Percentiles rank a stretch among this genome's conserved stretches.
These are phyloP conservation scores for Ceyx cyanopectus DNA, from an alignment of 2,113 vertebrate genomes.

Conservation along the genomic window DNA sequence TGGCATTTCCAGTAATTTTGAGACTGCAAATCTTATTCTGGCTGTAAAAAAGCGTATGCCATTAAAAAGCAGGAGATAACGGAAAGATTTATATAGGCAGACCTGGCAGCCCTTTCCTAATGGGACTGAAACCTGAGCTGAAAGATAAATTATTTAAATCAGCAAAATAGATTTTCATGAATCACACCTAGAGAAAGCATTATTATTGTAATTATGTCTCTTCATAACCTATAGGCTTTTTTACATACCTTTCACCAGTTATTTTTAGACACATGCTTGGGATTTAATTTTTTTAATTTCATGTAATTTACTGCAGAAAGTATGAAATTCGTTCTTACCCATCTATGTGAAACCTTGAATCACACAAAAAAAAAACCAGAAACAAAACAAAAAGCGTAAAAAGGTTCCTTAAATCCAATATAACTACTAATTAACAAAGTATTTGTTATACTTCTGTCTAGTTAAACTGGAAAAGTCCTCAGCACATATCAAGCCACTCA, in stretches of 20 bases:
- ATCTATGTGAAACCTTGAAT: not conserved
- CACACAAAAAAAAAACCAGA: not conserved
- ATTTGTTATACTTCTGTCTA: not conserved
- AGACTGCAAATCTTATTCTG: not conserved
- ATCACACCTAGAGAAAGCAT: not conserved
- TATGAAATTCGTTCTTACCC: not conserved
- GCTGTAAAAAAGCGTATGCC: not conserved
- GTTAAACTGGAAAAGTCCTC: not conserved
- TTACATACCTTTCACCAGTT: not conserved
- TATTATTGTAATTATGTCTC: not conserved
- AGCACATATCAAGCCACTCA: not conserved
- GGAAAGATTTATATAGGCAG: conserved; percentile 18
- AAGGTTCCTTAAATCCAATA: not conserved
- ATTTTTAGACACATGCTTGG: not conserved
- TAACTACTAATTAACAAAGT: not conserved
- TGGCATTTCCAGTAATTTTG: not conserved
- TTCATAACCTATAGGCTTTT: not conserved
- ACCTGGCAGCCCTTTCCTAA: conserved; percentile 10
- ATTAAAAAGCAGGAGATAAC: conserved; percentile 13
- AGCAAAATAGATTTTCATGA: not conserved
- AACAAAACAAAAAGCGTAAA: too few relatives aligned
- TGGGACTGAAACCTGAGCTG: not conserved
- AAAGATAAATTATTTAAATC: conserved; percentile 38
- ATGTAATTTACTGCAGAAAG: not conserved
- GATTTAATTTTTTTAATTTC: not conserved